A percentile compares a stretch with the other conserved stretches of the same genome.
These are phyloP conservation scores for Murina feae DNA, from an alignment of 2,113 vertebrate species.

Conservation along the genomic window DNA sequence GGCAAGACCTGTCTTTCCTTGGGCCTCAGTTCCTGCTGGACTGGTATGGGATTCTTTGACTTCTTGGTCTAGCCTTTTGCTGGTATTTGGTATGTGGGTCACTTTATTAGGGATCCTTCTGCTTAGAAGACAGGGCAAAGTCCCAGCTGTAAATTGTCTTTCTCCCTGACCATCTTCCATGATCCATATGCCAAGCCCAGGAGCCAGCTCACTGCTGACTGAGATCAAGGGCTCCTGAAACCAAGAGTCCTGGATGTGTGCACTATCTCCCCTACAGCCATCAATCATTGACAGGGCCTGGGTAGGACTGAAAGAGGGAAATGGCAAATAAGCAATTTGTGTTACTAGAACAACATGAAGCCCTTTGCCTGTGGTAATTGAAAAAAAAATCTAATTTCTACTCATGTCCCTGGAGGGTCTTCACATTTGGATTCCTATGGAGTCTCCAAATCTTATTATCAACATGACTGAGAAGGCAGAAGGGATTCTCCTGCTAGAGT, in stretches of 20 bases:
- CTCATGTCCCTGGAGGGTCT: conserved; percentile 6
- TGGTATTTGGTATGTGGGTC: neutral
- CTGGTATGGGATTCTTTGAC: neutral
- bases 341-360: conserved; percentile 34
- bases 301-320: neutral
- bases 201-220: neutral
- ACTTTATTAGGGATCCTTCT: neutral
- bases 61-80: neutral
- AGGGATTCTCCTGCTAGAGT: neutral
- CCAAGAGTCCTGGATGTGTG: accelerated
- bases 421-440: conserved; percentile 28
- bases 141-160: neutral
- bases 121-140: neutral
- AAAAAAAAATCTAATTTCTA: conserved; percentile 49
- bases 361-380: conserved; percentile 21
- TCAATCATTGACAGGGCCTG: neutral
- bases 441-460: conserved; percentile 29
- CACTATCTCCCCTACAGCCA: neutral
- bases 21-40: neutral
- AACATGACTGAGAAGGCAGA: neutral
- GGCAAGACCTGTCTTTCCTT: neutral
- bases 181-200: neutral
- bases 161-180: neutral
- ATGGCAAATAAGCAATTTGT: conserved; percentile 10
- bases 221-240: neutral